Evolutionary conservation across 2,113 vertebrate genomes (phyloP), one percentile per base, ranked within the genome.

Genomic region (Tetrax tetrax): DNA sequence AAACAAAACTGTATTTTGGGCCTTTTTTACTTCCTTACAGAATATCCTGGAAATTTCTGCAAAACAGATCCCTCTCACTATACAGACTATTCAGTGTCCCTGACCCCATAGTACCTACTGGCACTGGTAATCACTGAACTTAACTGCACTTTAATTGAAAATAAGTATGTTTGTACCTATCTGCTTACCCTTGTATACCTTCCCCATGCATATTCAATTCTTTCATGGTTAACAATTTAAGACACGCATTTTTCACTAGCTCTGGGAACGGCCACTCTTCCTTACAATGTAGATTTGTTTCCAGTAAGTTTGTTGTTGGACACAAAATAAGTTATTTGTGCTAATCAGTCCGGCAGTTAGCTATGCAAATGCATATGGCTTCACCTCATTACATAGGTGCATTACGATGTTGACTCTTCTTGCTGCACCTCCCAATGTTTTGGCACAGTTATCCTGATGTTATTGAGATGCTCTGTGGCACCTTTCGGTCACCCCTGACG

Each of bases 331-430:
- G 72, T 63, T 80, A 90, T 64, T 75, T 91, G 48, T 18, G 24
- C 35, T 86, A 86, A 93, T 93, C 69, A 87, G 35, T 61, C 51
- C 56, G 75, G 60, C 51, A 89, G 70, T 94, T 90, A 91, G 56
- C 78, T 66, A 47, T 77, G 61, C 64, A 94, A 84, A 81, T 38
- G 20, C 51, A 53, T 16, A 16, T n/a, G 72, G 77, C 43, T 90
- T 74, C 60, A 80, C 59, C 57, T 85, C 59, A 43, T 80, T 86
- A 51, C 19, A 15, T 7, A 83, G 79, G 19, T 51, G n/a, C 50
- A 24, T 48, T 53, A 87, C 2, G 5, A 60, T 9, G 17, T 54
- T 81, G 57, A 63, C 18, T 70, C 48, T 9, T 87, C 48, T 56
- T 5, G 7, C 51, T 43, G 61, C 57, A 47, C 6, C 1, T 60